Base-by-base conservation (phyloP, 2,797 vertebrate genomes). In the Pteronotus mesoamericanus region DNA sequence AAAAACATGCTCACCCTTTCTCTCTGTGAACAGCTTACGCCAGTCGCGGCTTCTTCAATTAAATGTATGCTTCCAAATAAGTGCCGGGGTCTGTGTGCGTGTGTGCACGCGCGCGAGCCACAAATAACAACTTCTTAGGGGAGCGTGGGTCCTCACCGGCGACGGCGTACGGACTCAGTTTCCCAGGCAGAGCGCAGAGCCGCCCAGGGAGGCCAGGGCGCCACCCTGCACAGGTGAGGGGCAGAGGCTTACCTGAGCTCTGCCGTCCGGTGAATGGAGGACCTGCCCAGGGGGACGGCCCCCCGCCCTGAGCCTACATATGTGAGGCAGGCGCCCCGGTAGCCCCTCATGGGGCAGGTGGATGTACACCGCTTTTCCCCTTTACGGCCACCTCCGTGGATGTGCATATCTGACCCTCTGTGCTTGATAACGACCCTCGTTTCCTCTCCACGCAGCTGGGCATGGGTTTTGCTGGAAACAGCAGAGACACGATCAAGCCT, bases 401-500 rank as follows among this genome's bases (percentile, higher is more conserved):
- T 92, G 89, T 72, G 85, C 12, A 11, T 21, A 2, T 74, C 86
- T 16, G 69, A 61, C 29, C 79, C 48, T 0, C 55, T 4, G 22
- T 12, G 6, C 57, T 93, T 95, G 75, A 51, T 18, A 66, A 66
- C 24, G 53, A n/a, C 6, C 5, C 18, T 90, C 9, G 46, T 95
- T 37, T 42, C 90, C 59, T 59, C 79, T 29, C 91, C 37, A 2
- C 2, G 16, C 37, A 55, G 22, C 4, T 0, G 1, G 51, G 37
- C 26, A 1, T 55, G 53, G 14, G 4, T 69, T 57, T 8, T 8
- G 8, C 61, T 6, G 11, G 19, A 29, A 24, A 10, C 64, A 94
- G 96, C 2, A 46, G 82, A 96, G 84, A 6, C 53, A 92, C 51
- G 69, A 95, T 55, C 82, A 95, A 87, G 59, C 91, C 46, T 93